phyloP scores from a whole-genome alignment of 92 coral and sea anemone genomes.

The Porites lobata region DNA sequence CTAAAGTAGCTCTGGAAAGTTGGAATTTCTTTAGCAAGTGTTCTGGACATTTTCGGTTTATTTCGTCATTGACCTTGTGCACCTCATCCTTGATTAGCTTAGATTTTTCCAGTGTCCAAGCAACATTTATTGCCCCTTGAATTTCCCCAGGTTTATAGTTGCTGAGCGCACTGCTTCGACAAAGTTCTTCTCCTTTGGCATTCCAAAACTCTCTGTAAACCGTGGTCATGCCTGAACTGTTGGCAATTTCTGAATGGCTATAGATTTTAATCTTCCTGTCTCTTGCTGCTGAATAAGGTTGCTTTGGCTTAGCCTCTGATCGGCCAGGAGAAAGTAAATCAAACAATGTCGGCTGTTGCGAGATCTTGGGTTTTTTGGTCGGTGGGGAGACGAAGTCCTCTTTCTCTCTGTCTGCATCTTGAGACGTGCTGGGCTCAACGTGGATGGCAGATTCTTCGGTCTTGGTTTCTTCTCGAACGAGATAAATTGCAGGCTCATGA shows the following conservation, averaged over 20 bases:
- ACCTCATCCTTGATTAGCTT: too few relatives aligned
- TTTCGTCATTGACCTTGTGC: too few relatives aligned
- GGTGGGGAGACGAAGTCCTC: not conserved
- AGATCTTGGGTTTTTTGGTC: not conserved
- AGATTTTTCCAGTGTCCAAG: not conserved
- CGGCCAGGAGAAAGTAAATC: not conserved
- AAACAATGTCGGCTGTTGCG: conserved; percentile 7
- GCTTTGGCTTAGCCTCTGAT: not conserved
- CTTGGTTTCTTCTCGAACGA: conserved; percentile 16
- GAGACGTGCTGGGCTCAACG: not conserved
- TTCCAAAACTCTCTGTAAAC: conserved; percentile 48
- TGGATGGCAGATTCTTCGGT: not conserved
- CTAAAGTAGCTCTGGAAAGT: conserved; percentile 42
- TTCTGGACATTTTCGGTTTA: conserved; percentile 16
- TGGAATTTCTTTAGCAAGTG: conserved; percentile 33
- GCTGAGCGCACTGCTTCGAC: conserved; percentile 43
- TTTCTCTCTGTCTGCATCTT: not conserved
- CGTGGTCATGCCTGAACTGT: conserved; percentile 45
- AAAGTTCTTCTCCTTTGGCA: conserved; percentile 54
- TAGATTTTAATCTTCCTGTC: conserved; percentile 29
- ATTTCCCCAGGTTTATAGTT: conserved; percentile 44
- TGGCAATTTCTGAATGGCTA: conserved; percentile 10
- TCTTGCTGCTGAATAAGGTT: conserved; percentile 38
- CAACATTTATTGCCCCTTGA: conserved; percentile 46
- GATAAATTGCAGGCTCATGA: not conserved